phyloP scores from a whole-genome alignment of 2,797 vertebrate genomes.

The Fistularia commersonii region DNA sequence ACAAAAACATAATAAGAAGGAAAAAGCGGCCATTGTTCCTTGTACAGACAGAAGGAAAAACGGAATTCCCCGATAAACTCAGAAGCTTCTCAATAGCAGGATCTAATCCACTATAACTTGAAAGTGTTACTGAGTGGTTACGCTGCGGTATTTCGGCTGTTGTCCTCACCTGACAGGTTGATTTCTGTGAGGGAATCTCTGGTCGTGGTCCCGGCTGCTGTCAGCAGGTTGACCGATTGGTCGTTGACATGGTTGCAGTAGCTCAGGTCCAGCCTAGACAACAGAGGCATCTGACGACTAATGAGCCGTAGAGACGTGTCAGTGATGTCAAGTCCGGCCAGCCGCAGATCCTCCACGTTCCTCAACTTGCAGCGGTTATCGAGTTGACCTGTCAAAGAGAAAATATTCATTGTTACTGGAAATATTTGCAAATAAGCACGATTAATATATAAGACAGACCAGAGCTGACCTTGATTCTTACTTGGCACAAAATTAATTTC shows the following conservation, averaged over 20 bases:
- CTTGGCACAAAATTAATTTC: too few species aligned
- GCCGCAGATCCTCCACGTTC: conserved; percentile 86
- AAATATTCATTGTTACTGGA: not conserved
- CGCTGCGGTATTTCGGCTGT: not conserved
- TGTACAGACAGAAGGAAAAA: too few species aligned
- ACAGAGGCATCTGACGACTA: conserved; percentile 89
- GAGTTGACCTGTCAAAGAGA: conserved; percentile 81
- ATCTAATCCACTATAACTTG: too few species aligned
- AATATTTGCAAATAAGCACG: too few species aligned
- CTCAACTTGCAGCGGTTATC: conserved; percentile 93
- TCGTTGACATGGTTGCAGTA: conserved; percentile 96
- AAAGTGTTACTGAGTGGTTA: too few species aligned
- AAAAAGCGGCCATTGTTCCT: too few species aligned
- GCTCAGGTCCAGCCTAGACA: conserved; percentile 89
- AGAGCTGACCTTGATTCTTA: too few species aligned
- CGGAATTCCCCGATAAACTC: too few species aligned
- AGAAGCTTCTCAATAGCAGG: too few species aligned
- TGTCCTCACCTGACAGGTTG: conserved; percentile 85
- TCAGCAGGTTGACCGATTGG: conserved; percentile 94
- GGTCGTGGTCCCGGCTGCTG: conserved; percentile 89
- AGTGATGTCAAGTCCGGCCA: conserved; percentile 92
- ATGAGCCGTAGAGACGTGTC: conserved; percentile 88
- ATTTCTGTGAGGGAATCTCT: conserved; percentile 87
- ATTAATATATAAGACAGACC: too few species aligned
- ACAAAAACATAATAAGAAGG: too few species aligned